Conservation (phyloP, 2,888 invertebrate species). For the Diabrotica balteata region DNA sequence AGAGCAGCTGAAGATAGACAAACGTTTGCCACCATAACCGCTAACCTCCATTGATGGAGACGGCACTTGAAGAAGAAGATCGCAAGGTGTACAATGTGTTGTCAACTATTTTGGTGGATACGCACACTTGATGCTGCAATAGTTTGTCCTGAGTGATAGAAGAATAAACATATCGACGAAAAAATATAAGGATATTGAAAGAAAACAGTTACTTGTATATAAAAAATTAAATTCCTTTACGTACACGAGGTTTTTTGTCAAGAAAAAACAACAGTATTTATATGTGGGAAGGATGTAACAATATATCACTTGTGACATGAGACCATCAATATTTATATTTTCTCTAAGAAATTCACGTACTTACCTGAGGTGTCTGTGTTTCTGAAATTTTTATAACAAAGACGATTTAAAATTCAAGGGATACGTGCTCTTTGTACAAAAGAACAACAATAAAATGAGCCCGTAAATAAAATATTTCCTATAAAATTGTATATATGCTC, state of each 20-base stretch:
- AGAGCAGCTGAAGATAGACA: too few relatives aligned
- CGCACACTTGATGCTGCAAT: too few relatives aligned
- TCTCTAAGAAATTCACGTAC: slow-evolving; percentile 7
- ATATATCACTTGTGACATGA: slow-evolving; percentile 7
- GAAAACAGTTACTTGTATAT: too few relatives aligned
- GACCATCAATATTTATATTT: slow-evolving; percentile 16
- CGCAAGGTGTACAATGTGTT: too few relatives aligned
- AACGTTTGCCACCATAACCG: too few relatives aligned
- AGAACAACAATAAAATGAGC: not conserved
- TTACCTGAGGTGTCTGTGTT: slow-evolving; percentile 6
- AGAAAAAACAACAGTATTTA: not conserved
- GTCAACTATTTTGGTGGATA: too few relatives aligned
- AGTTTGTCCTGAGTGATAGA: too few relatives aligned
- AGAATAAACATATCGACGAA: too few relatives aligned
- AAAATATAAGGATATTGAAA: too few relatives aligned
- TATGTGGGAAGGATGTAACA: not conserved
- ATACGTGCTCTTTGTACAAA: slow-evolving; percentile 7
- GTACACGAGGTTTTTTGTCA: not conserved
- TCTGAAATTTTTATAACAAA: slow-evolving; percentile 8
- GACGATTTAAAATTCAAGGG: slow-evolving; percentile 2
- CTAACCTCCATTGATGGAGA: too few relatives aligned
- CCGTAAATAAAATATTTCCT: not conserved
- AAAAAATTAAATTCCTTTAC: too few relatives aligned
- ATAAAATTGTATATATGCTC: not conserved
- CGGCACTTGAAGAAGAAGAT: too few relatives aligned